Base-by-base conservation (phyloP, 2,888 invertebrate species). In the Drosophila diplacantha region DNA sequence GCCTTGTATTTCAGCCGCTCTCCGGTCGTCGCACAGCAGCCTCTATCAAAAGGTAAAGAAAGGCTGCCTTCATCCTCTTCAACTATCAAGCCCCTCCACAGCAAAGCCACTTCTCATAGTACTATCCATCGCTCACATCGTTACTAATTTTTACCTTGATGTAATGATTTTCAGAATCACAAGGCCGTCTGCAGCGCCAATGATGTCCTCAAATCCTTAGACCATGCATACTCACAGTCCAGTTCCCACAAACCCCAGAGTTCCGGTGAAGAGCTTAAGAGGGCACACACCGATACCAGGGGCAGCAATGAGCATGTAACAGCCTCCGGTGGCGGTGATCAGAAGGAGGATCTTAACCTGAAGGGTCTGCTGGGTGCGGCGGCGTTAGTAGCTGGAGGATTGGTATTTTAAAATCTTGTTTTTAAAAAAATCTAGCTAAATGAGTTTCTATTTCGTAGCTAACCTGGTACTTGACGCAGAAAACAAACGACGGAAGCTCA, bases 31-130 rank as follows among this genome's bases (percentile, higher is more conserved):
- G 9, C 85, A 85, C 74, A 81, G 74, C 63, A 80, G 75, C 56
- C 69, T 86, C 52, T 83, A 82, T 80, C 76, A 84, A 82, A 85
- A 85, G 87, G 88, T 88, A 87, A 88, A 85, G 61, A 86, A 26
- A 43, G 22, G n/a, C n/a, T n/a, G n/a, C n/a, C n/a, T n/a, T n/a
- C n/a, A n/a, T n/a, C n/a, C n/a, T n/a, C n/a, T n/a, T n/a, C 41
- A 54, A n/a, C 9, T 34, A 2, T 34, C 3, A 14, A 31, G 5
- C 7, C 2, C 2, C 8, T 3, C 8, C n/a, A 34, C 8, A n/a
- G 34, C 14, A n/a, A n/a, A 20, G 16, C 3, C 35, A 4, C 26
- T 4, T 11, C 35, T 26, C n/a, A 9, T 26, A 26, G 26, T 29
- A 3, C 29, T 29, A n/a, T n/a, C n/a, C n/a, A n/a, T n/a, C n/a